Percentiles rank a stretch among this genome's conserved stretches.
Evolutionary conservation across 1,140 invertebrate genomes (phyloP).

Genomic region (Neodiprion pinetum): DNA sequence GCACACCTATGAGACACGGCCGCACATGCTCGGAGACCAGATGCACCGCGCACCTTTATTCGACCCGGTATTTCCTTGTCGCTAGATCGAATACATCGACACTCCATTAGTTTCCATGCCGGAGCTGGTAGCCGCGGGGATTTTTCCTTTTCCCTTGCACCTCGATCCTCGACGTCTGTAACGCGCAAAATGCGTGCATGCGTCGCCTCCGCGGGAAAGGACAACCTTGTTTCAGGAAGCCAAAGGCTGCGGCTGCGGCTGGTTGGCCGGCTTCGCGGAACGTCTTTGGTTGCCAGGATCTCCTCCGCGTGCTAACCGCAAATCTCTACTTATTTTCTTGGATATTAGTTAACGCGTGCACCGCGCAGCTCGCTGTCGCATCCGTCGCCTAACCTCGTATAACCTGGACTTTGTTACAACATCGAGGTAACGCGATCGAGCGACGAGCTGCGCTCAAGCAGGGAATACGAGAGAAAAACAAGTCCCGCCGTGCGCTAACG

Average conservation of each 20-base stretch:
- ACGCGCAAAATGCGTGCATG: not conserved
- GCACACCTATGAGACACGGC: not conserved
- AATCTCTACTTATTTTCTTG: slow-evolving; percentile 40
- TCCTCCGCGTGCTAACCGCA: slow-evolving; percentile 26
- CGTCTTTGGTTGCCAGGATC: slow-evolving; percentile 43
- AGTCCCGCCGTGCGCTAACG: not conserved
- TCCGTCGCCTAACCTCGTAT: not conserved
- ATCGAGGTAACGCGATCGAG: not conserved
- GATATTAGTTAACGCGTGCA: slow-evolving; percentile 40
- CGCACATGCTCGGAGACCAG: not conserved
- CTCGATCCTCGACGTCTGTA: not conserved
- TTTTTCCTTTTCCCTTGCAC: slow-evolving; percentile 11
- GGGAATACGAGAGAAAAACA: not conserved
- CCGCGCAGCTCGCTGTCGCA: slow-evolving; percentile 19
- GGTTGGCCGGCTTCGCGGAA: slow-evolving; percentile 23
- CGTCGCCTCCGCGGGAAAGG: not conserved
- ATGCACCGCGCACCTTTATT: not conserved
- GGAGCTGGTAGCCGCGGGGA: not conserved
- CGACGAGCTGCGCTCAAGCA: not conserved
- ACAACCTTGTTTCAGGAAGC: slow-evolving; percentile 41
- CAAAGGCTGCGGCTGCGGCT: slow-evolving; percentile 32
- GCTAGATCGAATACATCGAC: not conserved
- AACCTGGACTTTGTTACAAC: not conserved
- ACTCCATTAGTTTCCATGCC: slow-evolving; percentile 17
- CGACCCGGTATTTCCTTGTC: not conserved